Conservation (phyloP, 2,113 vertebrate species). For the Mobula birostris region DNA sequence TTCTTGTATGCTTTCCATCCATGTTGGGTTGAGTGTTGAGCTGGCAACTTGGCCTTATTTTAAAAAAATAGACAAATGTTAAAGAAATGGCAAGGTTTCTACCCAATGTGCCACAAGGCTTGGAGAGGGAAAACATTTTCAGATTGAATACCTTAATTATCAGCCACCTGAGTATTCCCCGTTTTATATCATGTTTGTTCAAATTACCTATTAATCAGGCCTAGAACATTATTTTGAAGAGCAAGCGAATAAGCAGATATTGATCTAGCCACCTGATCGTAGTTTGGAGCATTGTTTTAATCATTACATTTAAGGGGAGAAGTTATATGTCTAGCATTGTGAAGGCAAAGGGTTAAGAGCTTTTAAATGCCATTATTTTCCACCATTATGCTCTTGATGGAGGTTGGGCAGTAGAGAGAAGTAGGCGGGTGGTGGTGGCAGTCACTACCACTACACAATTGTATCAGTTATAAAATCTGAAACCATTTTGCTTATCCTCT, state of each 20-base stretch:
- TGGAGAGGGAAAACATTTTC: no score
- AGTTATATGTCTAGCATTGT: constrained; percentile 1
- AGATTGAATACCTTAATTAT: not conserved
- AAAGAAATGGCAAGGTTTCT: no score
- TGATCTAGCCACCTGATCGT: not conserved
- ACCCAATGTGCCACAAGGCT: no score
- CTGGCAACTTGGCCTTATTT: no score
- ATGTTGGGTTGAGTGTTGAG: no score
- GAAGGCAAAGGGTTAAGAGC: constrained; percentile 23
- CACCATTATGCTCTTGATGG: not conserved
- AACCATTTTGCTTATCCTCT: constrained; percentile 7
- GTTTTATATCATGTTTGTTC: not conserved
- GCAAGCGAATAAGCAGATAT: not conserved
- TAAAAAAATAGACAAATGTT: no score
- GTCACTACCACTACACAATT: constrained; percentile 25
- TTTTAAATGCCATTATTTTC: constrained; percentile 1
- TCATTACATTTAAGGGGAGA: not conserved
- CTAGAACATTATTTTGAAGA: not conserved
- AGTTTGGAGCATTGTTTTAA: not conserved
- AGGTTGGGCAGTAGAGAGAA: not conserved
- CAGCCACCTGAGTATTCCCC: not conserved
- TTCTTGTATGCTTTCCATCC: no score
- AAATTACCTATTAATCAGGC: not conserved
- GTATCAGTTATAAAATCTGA: constrained; percentile 26
- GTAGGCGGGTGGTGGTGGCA: not conserved